A percentile compares a stretch with the other conserved stretches of the same genome.
phyloP scores from a whole-genome alignment of 2,888 invertebrate genomes.

The Ommatoiulus sabulosus region DNA sequence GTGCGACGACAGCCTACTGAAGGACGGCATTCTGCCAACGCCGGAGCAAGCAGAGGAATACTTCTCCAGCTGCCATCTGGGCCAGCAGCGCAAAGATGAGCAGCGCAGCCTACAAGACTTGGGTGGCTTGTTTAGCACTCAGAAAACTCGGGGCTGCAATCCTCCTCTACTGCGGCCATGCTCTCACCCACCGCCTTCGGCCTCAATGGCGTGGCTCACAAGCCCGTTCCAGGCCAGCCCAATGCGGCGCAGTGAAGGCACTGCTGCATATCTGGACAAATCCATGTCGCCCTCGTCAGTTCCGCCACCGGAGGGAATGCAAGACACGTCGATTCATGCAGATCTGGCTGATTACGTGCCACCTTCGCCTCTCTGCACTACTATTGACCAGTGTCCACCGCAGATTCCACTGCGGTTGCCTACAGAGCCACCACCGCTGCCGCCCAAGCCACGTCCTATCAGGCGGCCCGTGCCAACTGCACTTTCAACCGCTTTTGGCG shows the following conservation, averaged over 20 bases:
- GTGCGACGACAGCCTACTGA: slow-evolving; percentile 64
- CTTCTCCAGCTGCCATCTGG: slow-evolving; percentile 62
- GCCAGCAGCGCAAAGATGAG: background rate
- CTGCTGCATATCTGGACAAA: background rate
- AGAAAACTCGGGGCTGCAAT: slow-evolving; percentile 55
- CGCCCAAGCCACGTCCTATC: slow-evolving; percentile 55
- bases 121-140: background rate
- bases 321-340: slow-evolving; percentile 53
- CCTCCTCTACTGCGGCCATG: slow-evolving; percentile 59
- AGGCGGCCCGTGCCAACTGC: slow-evolving; percentile 51
- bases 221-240: background rate
- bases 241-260: background rate
- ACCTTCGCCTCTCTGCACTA: slow-evolving; percentile 44
- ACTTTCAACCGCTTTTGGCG: background rate
- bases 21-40: slow-evolving; percentile 65
- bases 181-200: slow-evolving; percentile 59
- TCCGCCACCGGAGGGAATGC: slow-evolving; percentile 34
- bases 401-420: slow-evolving; percentile 45
- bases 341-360: slow-evolving; percentile 55
- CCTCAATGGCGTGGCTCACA: slow-evolving; percentile 10
- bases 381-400: slow-evolving; percentile 48
- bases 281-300: slow-evolving; percentile 48
- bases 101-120: background rate
- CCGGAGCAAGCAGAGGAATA: slow-evolving; percentile 65
- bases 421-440: slow-evolving; percentile 55